Evolutionary conservation across 1,140 invertebrate species (phyloP).

Genomic region (Oscheius sp.): DNA sequence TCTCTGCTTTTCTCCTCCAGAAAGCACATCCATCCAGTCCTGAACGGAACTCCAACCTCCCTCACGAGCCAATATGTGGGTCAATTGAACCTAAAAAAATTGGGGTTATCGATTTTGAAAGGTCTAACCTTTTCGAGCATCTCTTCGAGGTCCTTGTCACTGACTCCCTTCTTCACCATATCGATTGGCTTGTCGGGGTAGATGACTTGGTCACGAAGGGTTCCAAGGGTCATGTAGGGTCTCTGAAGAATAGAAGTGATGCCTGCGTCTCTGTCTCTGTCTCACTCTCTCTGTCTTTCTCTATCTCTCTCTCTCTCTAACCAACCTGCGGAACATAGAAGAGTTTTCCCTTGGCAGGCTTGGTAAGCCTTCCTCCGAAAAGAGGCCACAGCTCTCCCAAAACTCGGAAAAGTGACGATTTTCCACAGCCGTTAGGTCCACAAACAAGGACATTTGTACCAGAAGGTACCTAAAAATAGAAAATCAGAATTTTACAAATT

Average conservation of each 20-base stretch:
- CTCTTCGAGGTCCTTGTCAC: constrained; percentile 75
- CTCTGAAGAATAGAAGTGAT: constrained; percentile 57
- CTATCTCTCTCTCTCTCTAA: background rate
- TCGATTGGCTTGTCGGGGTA: constrained; percentile 86
- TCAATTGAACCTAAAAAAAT: constrained; percentile 71
- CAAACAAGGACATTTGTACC: constrained; percentile 93
- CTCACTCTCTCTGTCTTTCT: background rate
- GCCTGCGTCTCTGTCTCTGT: background rate
- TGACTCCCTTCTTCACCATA: constrained; percentile 71
- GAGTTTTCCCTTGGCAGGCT: constrained; percentile 85
- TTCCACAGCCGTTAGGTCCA: constrained; percentile 94
- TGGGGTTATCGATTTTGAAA: background rate
- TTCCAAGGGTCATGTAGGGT: constrained; percentile 94
- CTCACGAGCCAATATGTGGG: constrained; percentile 79
- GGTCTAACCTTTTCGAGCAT: constrained; percentile 67
- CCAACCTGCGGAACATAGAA: constrained; percentile 83
- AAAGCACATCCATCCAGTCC: constrained; percentile 97
- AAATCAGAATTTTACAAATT: constrained; percentile 66
- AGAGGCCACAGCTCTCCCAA: constrained; percentile 80
- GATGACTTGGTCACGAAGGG: constrained; percentile 83
- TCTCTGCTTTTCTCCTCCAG: constrained; percentile 94
- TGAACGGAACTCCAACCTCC: constrained; percentile 84
- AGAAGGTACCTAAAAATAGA: constrained; percentile 86
- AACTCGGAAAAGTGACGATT: constrained; percentile 71
- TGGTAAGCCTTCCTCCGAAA: constrained; percentile 78